Base-by-base conservation (phyloP, 2,797 vertebrate genomes). In the Taenioides sp. region DNA sequence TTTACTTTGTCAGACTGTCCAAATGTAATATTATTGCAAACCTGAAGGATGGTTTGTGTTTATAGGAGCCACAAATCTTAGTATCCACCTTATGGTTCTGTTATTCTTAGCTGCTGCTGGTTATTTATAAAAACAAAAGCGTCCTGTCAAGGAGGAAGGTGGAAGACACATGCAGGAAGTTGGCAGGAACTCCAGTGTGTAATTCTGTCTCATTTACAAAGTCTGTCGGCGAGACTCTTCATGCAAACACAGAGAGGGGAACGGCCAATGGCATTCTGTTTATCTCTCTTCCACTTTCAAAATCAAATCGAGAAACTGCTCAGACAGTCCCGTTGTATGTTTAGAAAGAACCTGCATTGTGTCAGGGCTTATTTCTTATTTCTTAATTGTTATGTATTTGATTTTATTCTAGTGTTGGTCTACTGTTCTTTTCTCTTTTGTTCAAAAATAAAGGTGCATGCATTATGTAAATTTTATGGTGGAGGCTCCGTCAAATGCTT, bases 111-210 rank as follows among this genome's bases (percentile, higher is more conserved):
- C 50, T 20, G 73, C 49, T 1, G 1, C 63, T 0, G 2, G 67
- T 69, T 64, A 70, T 80, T 65, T 58, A 73, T 66, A 17, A 74
- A 70, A 61, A 71, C 9, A 73, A 11, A 50, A 58, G 74, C 74
- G 81, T 79, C 86, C 86, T 82, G 88, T 84, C 66, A 52, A 66
- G 77, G 80, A 91, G 88, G 89, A 90, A 88, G 79, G 70, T 61
- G 50, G 47, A 84, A 63, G 61, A 70, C 67, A 23, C 31, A 20
- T 62, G 79, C 75, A 81, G 84, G 88, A 88, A 87, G 70, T 71
- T 73, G 75, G 65, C 67, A 3, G 54, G 50, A 63, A 65, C 67
- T 73, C 82, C 83, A 77, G 80, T 54, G 55, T 71, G 60, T 63
- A 25, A 64, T 75, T 71, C 57, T 47, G 74, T 76, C 71, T 61